Base-by-base conservation (phyloP, 2,113 vertebrate species). In the Cynopterus brachyotis region DNA sequence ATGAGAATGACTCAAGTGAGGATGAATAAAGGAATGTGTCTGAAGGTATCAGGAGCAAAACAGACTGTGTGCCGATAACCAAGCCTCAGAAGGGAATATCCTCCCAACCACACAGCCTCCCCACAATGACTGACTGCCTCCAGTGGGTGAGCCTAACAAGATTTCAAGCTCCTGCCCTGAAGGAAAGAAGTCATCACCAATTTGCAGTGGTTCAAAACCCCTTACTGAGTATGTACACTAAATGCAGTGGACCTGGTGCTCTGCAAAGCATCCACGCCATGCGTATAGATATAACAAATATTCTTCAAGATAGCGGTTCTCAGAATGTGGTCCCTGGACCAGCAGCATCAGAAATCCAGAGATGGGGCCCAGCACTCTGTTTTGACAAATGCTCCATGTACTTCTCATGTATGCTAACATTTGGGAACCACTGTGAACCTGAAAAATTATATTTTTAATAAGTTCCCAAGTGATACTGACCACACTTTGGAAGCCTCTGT, bases 361-460 rank as follows among this genome's bases (percentile, higher is more conserved):
- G 22, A 10, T 60, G 22, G 37, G 19, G 53, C 19, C 80, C 37
- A 84, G 67, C 30, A 73, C 9, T 72, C 76, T 59, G 42, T 57
- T 95, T 92, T 76, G 80, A 67, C 40, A 94, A 91, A 85, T 47
- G 30, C 40, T 89, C 59, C 73, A 73, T 19, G 35, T 89, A 73
- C 53, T 50, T 72, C 69, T 76, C n/a, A 66, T 40, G 3, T 67
- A 72, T 55, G 47, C 64, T 83, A 32, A 91, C 45, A 10, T 84
- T 64, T 94, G 70, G 87, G 35, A 66, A 40, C 57, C 42, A 42
- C 53, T 75, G 35, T 75, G 59, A 42, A 26, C 53, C 57, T 85
- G 42, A 70, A 85, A 91, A 45, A 22, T 35, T 82, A 11, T 9
- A 32, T 87, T 89, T 88, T 78, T 81, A 70, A 5, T 73, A 85